Percentiles rank a stretch among this genome's conserved stretches.
phyloP scores from a whole-genome alignment of 2,797 vertebrate genomes.

The Enteromius trimaculatus region DNA sequence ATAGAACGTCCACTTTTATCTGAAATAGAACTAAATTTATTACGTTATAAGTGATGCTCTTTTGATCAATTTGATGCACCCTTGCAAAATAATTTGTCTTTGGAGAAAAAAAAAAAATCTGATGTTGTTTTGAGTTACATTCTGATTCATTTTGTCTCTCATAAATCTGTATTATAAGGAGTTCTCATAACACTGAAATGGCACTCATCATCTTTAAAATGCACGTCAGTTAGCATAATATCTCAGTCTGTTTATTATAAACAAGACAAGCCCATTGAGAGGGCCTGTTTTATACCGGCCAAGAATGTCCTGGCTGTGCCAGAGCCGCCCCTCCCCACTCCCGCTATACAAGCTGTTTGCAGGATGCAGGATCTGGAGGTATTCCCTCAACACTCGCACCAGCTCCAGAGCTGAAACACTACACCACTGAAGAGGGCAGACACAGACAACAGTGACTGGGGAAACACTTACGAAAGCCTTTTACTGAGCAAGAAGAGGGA shows the following conservation, averaged over 20 bases:
- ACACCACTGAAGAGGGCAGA: conserved; percentile 22
- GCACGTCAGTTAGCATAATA: background rate
- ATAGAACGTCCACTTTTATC: background rate
- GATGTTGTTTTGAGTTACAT: background rate
- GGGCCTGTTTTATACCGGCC: conserved; percentile 13
- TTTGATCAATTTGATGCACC: background rate
- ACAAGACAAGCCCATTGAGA: conserved; percentile 34
- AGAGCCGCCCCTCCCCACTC: conserved; percentile 9
- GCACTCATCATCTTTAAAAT: background rate
- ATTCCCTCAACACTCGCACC: conserved; percentile 40
- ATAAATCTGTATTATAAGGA: background rate
- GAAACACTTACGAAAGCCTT: background rate
- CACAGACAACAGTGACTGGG: conserved; percentile 4
- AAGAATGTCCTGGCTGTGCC: conserved; percentile 29
- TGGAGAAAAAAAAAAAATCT: background rate
- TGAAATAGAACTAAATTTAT: background rate
- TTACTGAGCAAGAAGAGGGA: background rate
- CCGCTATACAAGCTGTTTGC: conserved; percentile 38
- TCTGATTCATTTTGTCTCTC: background rate
- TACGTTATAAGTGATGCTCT: too few species aligned
- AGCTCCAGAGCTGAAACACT: conserved; percentile 35
- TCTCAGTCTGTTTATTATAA: conserved; percentile 33
- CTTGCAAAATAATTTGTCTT: background rate
- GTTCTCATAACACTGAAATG: background rate
- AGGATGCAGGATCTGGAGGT: conserved; percentile 47